phyloP scores from a whole-genome alignment of 2,888 invertebrate genomes.

The Corbicula japonica region DNA sequence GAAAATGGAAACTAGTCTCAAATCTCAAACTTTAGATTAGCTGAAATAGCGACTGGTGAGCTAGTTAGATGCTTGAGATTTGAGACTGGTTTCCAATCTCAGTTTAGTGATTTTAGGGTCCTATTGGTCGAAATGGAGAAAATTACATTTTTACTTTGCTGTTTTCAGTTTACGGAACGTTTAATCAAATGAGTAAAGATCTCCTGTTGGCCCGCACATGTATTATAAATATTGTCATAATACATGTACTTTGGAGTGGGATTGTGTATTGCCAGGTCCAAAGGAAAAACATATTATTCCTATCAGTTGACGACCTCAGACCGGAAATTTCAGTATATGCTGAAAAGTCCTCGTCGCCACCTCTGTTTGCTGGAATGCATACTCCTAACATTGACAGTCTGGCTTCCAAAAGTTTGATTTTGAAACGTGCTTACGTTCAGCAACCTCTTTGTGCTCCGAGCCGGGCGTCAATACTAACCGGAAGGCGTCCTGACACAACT shows the following conservation, averaged over 20 bases:
- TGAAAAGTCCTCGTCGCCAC: background rate
- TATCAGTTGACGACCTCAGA: conserved; percentile 11
- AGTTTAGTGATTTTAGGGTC: background rate
- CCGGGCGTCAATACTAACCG: conserved; percentile 85
- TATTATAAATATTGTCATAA: background rate
- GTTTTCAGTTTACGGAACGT: background rate
- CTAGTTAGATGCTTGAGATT: no score
- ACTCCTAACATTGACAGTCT: conserved; percentile 15
- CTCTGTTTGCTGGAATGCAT: background rate
- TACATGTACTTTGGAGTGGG: background rate
- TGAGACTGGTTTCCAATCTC: no score
- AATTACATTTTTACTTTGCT: background rate
- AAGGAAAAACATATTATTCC: conserved; percentile 7
- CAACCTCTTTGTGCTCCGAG: conserved; percentile 18
- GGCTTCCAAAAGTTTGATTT: conserved; percentile 1
- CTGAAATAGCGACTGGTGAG: no score
- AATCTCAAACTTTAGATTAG: no score
- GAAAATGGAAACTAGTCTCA: no score
- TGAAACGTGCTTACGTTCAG: conserved; percentile 4
- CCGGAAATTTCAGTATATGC: conserved; percentile 4
- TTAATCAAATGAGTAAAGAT: background rate
- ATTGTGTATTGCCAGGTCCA: background rate
- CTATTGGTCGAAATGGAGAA: background rate
- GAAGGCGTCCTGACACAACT: conserved; percentile 93
- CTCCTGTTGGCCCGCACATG: background rate